Evolutionary conservation across 92 coral and sea anemone species (phyloP), one percentile per base, ranked within the genome.

Genomic region (Porites cylindrica): DNA sequence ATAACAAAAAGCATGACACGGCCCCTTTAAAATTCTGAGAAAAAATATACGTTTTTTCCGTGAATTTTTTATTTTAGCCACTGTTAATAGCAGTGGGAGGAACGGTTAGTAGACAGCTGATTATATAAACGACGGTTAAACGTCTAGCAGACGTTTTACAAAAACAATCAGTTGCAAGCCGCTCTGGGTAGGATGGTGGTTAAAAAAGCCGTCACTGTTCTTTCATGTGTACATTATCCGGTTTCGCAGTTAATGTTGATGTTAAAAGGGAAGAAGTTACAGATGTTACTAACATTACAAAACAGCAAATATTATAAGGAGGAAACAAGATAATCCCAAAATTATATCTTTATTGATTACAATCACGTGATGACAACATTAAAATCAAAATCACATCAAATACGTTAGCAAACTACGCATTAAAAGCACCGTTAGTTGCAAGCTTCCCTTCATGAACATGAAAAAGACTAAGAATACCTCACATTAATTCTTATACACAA

Each of bases 341-440:
- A 83, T 89, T 89, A 89, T 62, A 83, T 75, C 81, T 89, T 89
- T 87, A 83, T 89, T 88, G 85, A 32, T 81, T 9, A 63, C 66
- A 19, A 51, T 51, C 18, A 14, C 29, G 67, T 61, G 29, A 60
- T 70, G 38, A 82, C 2, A 13, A 82, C 47, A 32, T 32, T 70
- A 32, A 32, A 26, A 50, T 26, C 51, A 47, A 62, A 38, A 18
- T 26, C 47, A 62, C 6, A 13, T 14, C 6, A 38, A 10, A 14
- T 54, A 66, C 84, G 21, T 11, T 50, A 74, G 17, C 6, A 51
- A 20, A 50, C 43, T 79, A 26, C 54, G 64, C 72, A 60, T 18
- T 16, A 16, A 5, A 7, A 62, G 17, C 13, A 59, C 63, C 66
- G 18, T 3, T 11, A 62, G 18, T 16, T 16, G 7, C 7, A 26